phyloP scores from a whole-genome alignment of 23 tunicate genomes.

The Corella eumyota region DNA sequence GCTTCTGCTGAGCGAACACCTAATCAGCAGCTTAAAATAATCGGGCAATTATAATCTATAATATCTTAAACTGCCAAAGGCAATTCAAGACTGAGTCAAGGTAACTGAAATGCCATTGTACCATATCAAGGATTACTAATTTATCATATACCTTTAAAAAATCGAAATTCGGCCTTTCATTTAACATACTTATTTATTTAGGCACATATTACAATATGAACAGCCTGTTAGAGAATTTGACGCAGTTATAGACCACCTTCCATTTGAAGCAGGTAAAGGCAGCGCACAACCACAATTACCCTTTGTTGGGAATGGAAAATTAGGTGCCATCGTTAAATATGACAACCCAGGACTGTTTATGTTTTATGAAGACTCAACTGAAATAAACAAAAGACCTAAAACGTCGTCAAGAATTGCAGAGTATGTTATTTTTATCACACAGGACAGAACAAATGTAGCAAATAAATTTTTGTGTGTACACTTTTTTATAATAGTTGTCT shows the following conservation, averaged over 20 bases:
- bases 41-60: too few species aligned
- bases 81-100: too few species aligned
- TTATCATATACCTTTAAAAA: too few species aligned
- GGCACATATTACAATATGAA: slow-evolving; percentile 14
- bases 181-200: slow-evolving; percentile 5
- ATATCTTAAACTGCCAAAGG: too few species aligned
- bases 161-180: too few species aligned
- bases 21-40: too few species aligned
- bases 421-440: too few species aligned
- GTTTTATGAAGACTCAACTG: slow-evolving; percentile 20
- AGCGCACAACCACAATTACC: slow-evolving; percentile 26
- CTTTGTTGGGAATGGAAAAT: slow-evolving; percentile 86
- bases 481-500: background rate
- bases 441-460: background rate
- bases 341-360: slow-evolving; percentile 31
- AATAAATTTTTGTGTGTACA: background rate
- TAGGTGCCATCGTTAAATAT: slow-evolving; percentile 44
- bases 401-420: too few species aligned
- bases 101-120: too few species aligned
- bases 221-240: slow-evolving; percentile 20
- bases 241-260: slow-evolving; percentile 21
- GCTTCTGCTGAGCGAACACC: too few species aligned
- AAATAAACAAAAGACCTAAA: too few species aligned
- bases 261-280: background rate
- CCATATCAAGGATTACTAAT: too few species aligned